Evolutionary conservation across 2,888 invertebrate species (phyloP).

Genomic region (Parnassius apollo): DNA sequence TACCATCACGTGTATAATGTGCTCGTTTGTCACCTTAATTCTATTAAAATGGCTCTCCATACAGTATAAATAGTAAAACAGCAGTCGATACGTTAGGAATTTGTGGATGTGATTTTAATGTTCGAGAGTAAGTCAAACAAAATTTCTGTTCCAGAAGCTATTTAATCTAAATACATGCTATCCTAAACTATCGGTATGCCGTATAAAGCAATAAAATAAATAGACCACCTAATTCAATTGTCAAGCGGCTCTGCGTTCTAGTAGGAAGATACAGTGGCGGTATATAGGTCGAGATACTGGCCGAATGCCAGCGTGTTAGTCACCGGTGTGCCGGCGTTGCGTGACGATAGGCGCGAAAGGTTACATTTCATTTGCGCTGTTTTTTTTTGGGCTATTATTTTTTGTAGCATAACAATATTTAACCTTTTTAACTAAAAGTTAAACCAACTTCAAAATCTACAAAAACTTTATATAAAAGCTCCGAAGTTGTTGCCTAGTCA

Average conservation of each 20-base stretch:
- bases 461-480: no score
- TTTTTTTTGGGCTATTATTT: constrained; percentile 29
- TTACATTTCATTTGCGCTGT: constrained; percentile 52
- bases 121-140: no score
- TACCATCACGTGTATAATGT: no score
- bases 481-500: no score
- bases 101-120: no score
- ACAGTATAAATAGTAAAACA: no score
- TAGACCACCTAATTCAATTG: constrained; percentile 56
- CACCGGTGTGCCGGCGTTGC: constrained; percentile 60
- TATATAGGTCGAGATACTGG: constrained; percentile 77
- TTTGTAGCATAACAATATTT: neutral
- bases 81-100: no score
- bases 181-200: constrained; percentile 30
- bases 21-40: no score
- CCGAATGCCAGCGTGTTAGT: constrained; percentile 64
- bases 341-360: constrained; percentile 61
- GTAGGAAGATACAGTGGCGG: constrained; percentile 62
- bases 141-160: no score
- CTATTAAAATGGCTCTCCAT: no score
- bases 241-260: constrained; percentile 43
- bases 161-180: neutral
- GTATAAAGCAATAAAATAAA: constrained; percentile 46
- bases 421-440: no score
- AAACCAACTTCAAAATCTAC: no score